Evolutionary conservation across 2,888 invertebrate genomes (phyloP).

Genomic region (Patella ulyssiponensis): DNA sequence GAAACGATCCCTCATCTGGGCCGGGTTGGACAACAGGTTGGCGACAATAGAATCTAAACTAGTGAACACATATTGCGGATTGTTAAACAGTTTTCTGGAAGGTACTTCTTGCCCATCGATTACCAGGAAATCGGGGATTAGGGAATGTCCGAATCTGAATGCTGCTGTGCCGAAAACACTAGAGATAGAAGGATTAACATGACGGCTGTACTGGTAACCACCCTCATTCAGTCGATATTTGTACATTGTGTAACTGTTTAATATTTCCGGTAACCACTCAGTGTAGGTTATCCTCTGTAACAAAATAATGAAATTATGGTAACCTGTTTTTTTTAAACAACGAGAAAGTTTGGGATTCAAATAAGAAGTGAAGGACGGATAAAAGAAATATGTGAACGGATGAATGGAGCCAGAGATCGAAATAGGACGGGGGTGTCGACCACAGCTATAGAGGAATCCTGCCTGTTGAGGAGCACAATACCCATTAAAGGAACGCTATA

Average conservation of each 20-base stretch:
- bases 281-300: background rate
- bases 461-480: too few species aligned
- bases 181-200: conserved; percentile 17
- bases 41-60: conserved; percentile 13
- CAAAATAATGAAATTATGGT: background rate
- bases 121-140: conserved; percentile 19
- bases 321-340: background rate
- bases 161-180: conserved; percentile 29
- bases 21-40: background rate
- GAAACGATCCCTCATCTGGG: conserved; percentile 12
- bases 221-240: background rate
- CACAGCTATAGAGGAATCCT: too few species aligned
- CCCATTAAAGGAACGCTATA: too few species aligned
- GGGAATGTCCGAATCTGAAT: conserved; percentile 27
- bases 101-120: conserved; percentile 14
- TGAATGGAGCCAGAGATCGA: too few species aligned
- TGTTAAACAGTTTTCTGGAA: conserved; percentile 15
- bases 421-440: too few species aligned
- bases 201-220: background rate
- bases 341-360: too few species aligned
- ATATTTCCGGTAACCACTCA: background rate
- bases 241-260: background rate
- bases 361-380: too few species aligned
- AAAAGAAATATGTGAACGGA: too few species aligned
- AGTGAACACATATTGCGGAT: conserved; percentile 13